Base-by-base conservation (phyloP, 37 sponge, comb jelly and placozoan genomes). In the Eunapius fragilis region DNA sequence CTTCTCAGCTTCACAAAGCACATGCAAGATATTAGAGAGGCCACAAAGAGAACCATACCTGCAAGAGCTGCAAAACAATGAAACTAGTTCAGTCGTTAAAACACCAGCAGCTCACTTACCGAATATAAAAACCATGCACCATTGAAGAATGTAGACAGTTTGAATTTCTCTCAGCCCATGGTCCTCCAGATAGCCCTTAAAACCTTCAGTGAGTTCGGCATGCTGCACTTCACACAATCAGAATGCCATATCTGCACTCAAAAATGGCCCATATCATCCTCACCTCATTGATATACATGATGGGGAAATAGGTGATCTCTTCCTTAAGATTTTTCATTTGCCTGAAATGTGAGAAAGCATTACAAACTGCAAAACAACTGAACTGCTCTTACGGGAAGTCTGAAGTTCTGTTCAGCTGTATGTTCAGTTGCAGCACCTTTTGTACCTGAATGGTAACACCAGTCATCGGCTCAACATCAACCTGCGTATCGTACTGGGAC, bases 401-500 rank as follows among this genome's bases (percentile, higher is more conserved):
- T 2, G 37, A 25, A 5, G 80, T 77, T 30, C 72, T 83, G 71
- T 86, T 89, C 17, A 87, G 78, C 49, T 89, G 90, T 35, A 89
- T 75, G 70, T 89, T 89, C 24, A 93, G n/a, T 49, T 93, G 94
- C 0, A 93, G 87, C 25, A 76, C 31, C 67, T 74, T 31, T 31
- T 79, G 36, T 35, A 93, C 72, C 17, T 80, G 70, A 3, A 93
- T 12, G 25, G 74, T 93, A n/a, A 86, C 87, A 28, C 94, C 94
- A 71, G 91, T 90, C 45, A 33, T 80, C 49, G 93, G 91, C 68
- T 96, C 93, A 6, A 96, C 86, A 34, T 93, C 91, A 13, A 88
- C 68, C 2, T 75, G 32, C 17, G 81, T 88, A 74, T 92, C 87
- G 58, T 96, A 85, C 22, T 50, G 33, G 14, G 48, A 38, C 30